Base-by-base conservation (phyloP, 2,113 vertebrate species). In the Mandrillus leucophaeus region DNA sequence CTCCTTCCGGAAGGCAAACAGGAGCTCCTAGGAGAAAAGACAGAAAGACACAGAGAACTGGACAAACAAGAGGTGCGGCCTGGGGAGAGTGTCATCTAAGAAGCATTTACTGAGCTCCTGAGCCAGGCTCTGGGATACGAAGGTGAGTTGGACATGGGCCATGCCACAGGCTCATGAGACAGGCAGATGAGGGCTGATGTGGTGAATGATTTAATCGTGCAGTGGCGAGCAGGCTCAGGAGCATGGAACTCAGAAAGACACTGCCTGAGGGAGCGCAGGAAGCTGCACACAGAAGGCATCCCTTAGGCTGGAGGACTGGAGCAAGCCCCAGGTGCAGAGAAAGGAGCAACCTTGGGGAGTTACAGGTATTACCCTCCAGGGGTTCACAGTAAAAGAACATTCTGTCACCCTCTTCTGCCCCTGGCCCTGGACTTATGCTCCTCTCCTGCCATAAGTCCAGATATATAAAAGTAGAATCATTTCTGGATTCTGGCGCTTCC, bases 11-110 rank as follows among this genome's bases (percentile, higher is more conserved):
- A 97, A 98, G 59, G 97, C 93, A 22, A 75, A 87, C 83, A 98
- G 32, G 57, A 99, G 98, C 98, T 99, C 99, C 99, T 99, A 92
- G 35, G 97, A 90, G 14, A 12, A 86, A 79, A 43, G 14, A 90
- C 50, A 96, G 14, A 90, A 50, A 96, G 18, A 35, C 0, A 1
- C 57, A 55, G n/a, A 81, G 35, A 95, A 22, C 20, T 52, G 40
- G 40, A 48, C 18, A 38, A 43, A 82, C 61, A 17, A 83, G 14
- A 30, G 35, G 6, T 14, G 4, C 27, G 32, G 66, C 83, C 25
- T 18, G 8, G 5, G 38, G 59, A 50, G 38, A 22, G 11, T 3
- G 3, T n/a, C 25, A 40, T 7, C 27, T 43, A 10, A 64, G 23
- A 90, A 50, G 13, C 7, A 6, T 43, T 93, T 40, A 57, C 8